A percentile compares a stretch with the other conserved stretches of the same genome.
phyloP scores from a whole-genome alignment of 2,113 vertebrate species.

The Rhinolophus sinicus region DNA sequence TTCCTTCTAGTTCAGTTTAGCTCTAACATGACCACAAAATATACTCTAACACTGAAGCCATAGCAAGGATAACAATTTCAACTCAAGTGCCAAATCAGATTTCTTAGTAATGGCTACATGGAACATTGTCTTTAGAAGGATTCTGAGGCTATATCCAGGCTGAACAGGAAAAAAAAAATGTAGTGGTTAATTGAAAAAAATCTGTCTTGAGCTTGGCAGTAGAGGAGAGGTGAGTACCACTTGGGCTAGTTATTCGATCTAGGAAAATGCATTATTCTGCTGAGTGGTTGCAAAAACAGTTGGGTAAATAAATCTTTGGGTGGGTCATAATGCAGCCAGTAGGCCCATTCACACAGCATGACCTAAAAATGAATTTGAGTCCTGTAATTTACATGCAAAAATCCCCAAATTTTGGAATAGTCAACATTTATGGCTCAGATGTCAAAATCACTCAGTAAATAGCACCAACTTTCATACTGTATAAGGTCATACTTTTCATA shows the following conservation, averaged over 20 bases:
- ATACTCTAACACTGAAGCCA: background rate
- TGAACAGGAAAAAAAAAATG: background rate
- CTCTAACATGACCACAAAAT: background rate
- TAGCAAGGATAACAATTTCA: background rate
- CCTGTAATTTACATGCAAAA: constrained; percentile 1
- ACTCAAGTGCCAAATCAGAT: background rate
- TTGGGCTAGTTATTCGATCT: background rate
- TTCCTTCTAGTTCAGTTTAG: background rate
- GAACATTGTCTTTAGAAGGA: background rate
- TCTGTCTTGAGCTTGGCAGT: background rate
- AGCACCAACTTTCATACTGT: background rate
- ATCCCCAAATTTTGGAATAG: background rate
- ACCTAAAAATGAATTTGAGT: background rate
- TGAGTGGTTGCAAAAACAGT: background rate
- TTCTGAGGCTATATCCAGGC: background rate
- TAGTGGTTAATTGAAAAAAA: background rate
- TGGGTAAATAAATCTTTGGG: background rate
- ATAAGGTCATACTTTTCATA: background rate
- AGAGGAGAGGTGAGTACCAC: too few relatives aligned
- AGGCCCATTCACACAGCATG: background rate
- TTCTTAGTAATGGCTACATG: background rate
- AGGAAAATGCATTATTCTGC: background rate
- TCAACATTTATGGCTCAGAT: constrained; percentile 18
- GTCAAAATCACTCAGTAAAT: constrained; percentile 44
- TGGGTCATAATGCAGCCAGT: background rate